Evolutionary conservation across 1,140 invertebrate species (phyloP), one percentile per base, ranked within the genome.

Genomic region (Wasmannia auropunctata): DNA sequence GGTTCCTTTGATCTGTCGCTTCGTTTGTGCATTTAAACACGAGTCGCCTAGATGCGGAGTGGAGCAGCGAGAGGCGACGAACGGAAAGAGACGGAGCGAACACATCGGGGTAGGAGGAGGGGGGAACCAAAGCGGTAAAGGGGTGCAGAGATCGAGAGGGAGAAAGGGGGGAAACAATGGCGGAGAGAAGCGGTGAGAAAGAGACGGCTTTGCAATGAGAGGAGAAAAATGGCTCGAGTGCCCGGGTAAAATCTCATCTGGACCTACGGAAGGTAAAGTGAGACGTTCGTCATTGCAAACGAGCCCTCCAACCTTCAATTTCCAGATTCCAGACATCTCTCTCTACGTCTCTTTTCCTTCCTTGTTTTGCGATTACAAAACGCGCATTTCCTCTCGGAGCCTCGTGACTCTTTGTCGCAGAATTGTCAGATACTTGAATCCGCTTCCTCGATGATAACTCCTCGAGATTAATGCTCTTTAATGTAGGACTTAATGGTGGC

Each of bases 11-110:
- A 95, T 94, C 93, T 93, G 77, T 88, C 88, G 91, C 88, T 93
- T 92, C 93, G 93, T 94, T 94, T 95, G 93, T 93, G 90, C 92
- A 88, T 93, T 94, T 94, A 94, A 94, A 93, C 93, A 90, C 92
- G 91, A 86, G 90, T 93, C 93, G 91, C 89, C 91, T 87, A 92
- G 91, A 91, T 86, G 77, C 43, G 87, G 51, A 87, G 65, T 28
- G 54, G 54, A 63, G 74, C 84, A 49, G 25, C 19, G 63, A 58
- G 56, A 60, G 69, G n/a, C 67, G 56, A 28, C 28, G 31, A 75
- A 85, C 56, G 86, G 63, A 54, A 81, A 67, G 60, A 85, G 51
- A 87, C 31, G 40, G 85, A 72, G 14, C 49, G 67, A 89, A 7
- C 31, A 74, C 31, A 54, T 60, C 11, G 62, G 28, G n/a, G n/a